Evolutionary conservation across 1,140 invertebrate genomes (phyloP), one percentile per base, ranked within the genome.

Genomic region (Brevipalpus yothersi): DNA sequence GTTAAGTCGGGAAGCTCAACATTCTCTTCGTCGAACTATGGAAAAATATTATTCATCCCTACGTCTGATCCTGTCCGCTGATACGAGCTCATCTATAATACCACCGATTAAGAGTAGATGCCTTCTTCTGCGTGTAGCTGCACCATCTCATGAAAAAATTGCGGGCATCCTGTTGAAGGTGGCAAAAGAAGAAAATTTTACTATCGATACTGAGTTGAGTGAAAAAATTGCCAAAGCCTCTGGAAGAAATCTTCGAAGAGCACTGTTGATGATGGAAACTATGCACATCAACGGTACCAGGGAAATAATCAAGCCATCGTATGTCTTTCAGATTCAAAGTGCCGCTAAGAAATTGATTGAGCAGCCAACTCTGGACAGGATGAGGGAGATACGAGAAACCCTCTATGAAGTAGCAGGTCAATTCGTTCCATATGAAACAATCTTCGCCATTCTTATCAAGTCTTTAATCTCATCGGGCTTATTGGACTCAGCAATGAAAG

Each of bases 11-110:
- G 93, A 97, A 75, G 95, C 95, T 0, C 95, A 99, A 70, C 92
- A 98, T 72, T 93, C 91, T 0, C 72, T 99, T 49, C 79, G 95
- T 65, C 76, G 95, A 61, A 99, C 95, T 1, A 98, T 99, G 94
- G 95, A 99, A 72, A 99, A 98, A 68, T 98, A 99, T 71, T 84
- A 94, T 61, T 74, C 80, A 15, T 93, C 90, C 9, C 98, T 94
- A 73, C 80, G 95, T 40, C 72, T 99, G 0, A 93, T 99, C 68
- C 75, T 99, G 1, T 89, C 86, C 66, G 86, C 88, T 9, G 93
- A 93, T 69, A 94, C 90, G 8, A 91, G 84, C 21, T 95, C 89
- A 42, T 78, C 85, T 67, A 87, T 98, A 1, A 90, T 94, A 66
- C 89, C 90, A n/a, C 91, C 95, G 19, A 93, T 99, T 61, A 78